Percentiles rank a stretch among this genome's conserved stretches.
Evolutionary conservation across 2,113 vertebrate genomes (phyloP).

Genomic region (Mastomys coucha): DNA sequence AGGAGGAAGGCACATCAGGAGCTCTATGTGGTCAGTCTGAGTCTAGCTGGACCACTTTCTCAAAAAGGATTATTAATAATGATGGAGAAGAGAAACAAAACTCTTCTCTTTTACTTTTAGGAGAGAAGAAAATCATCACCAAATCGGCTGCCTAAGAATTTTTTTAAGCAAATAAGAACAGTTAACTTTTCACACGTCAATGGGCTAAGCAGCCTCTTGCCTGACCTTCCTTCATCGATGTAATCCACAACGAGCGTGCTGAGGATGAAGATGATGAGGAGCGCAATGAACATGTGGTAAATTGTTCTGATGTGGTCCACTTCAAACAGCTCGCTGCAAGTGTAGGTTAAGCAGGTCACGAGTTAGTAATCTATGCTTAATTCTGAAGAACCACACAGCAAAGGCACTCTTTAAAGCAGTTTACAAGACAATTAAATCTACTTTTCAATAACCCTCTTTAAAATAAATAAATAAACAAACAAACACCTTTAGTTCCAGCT

Average conservation of each 20-base stretch:
- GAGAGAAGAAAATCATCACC: neutral
- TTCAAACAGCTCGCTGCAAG: conserved; percentile 95
- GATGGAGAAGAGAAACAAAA: neutral
- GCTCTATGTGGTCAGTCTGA: neutral
- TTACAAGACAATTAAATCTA: conserved; percentile 21
- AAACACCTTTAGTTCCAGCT: neutral
- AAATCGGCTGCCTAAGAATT: neutral
- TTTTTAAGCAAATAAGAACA: conserved; percentile 15
- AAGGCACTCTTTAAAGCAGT: conserved; percentile 41
- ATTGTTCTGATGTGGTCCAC: conserved; percentile 98
- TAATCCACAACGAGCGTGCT: conserved; percentile 96
- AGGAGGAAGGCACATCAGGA: too few relatives aligned
- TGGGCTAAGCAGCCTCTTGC: neutral
- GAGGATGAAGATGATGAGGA: conserved; percentile 97
- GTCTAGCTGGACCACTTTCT: neutral
- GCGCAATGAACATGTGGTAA: conserved; percentile 99
- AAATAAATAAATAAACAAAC: neutral
- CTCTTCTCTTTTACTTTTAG: neutral
- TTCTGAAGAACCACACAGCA: neutral
- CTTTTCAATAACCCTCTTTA: neutral
- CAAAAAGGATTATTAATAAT: neutral
- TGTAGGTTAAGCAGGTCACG: conserved; percentile 59
- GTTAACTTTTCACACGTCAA: neutral
- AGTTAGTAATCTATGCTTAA: neutral
- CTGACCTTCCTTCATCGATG: conserved; percentile 97